phyloP scores from a whole-genome alignment of 2,888 invertebrate species.

The Melipona bicolor region DNA sequence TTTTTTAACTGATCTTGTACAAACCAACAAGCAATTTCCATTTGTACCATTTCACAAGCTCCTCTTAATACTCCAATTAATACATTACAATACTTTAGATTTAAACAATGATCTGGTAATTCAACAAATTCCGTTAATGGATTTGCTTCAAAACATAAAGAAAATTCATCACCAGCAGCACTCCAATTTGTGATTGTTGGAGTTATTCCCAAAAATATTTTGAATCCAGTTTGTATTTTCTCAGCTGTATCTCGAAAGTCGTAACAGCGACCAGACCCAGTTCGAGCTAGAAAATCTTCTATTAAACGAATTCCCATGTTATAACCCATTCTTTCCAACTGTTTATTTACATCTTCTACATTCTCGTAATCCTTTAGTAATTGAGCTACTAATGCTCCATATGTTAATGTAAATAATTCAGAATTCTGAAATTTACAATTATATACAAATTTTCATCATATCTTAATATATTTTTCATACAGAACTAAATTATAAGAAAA shows the following conservation, averaged over 20 bases:
- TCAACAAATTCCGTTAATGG: slow-evolving; percentile 99
- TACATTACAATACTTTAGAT: slow-evolving; percentile 95
- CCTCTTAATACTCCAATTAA: slow-evolving; percentile 96
- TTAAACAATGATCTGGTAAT: slow-evolving; percentile 92
- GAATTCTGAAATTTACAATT: slow-evolving; percentile 89
- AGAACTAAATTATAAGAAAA: neutral
- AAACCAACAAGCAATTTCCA: slow-evolving; percentile 98
- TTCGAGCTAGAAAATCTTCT: slow-evolving; percentile 98
- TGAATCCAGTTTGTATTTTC: slow-evolving; percentile 92
- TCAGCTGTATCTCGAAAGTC: slow-evolving; percentile 99
- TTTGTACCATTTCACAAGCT: slow-evolving; percentile 99
- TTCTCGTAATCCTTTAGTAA: slow-evolving; percentile 98
- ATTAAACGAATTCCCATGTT: slow-evolving; percentile 99
- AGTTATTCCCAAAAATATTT: slow-evolving; percentile 90
- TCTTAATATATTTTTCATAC: neutral
- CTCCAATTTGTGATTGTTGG: slow-evolving; percentile 98
- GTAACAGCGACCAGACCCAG: slow-evolving; percentile 94
- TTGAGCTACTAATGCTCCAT: slow-evolving; percentile 98
- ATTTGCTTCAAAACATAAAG: slow-evolving; percentile 96
- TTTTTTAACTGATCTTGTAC: slow-evolving; percentile 98
- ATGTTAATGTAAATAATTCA: slow-evolving; percentile 98
- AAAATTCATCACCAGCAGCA: slow-evolving; percentile 97
- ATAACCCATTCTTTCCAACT: slow-evolving; percentile 97
- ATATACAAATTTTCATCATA: neutral
- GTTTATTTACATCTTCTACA: slow-evolving; percentile 98